phyloP scores from a whole-genome alignment of 2,888 invertebrate genomes.

The Tachina lurida region DNA sequence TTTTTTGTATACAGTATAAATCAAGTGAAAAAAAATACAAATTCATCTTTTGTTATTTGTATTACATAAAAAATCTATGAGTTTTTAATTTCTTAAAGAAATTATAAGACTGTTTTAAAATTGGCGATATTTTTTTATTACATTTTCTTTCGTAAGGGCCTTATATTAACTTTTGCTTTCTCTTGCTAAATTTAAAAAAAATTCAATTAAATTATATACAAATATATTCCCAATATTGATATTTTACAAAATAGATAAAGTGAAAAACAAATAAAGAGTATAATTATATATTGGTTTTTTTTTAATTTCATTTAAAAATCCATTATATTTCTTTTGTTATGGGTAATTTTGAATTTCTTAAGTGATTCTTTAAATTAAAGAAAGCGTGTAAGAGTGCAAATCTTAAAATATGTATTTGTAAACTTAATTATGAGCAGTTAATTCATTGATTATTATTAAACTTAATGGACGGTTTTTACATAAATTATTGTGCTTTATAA shows the following conservation, averaged over 20 bases:
- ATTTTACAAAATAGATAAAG: background rate
- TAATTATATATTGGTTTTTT: background rate
- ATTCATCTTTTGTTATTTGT: background rate
- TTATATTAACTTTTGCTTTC: slow-evolving; percentile 38
- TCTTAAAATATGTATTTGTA: background rate
- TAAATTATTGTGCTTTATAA: slow-evolving; percentile 58
- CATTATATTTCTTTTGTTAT: slow-evolving; percentile 27
- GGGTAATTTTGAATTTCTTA: slow-evolving; percentile 18
- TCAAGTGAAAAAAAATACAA: background rate
- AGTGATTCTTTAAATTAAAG: background rate
- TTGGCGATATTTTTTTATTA: background rate
- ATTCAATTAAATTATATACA: slow-evolving; percentile 51
- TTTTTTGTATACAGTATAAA: slow-evolving; percentile 1
- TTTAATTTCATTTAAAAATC: background rate
- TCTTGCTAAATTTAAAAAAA: slow-evolving; percentile 24
- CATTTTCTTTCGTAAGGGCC: slow-evolving; percentile 1
- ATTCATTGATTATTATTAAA: slow-evolving; percentile 43
- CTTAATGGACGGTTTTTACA: slow-evolving; percentile 69
- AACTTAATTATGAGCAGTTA: background rate
- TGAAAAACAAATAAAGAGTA: background rate
- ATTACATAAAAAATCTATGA: slow-evolving; percentile 33
- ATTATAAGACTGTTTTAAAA: slow-evolving; percentile 38
- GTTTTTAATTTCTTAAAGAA: slow-evolving; percentile 66
- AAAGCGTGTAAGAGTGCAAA: background rate
- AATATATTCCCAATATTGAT: slow-evolving; percentile 60